phyloP scores from a whole-genome alignment of 2,113 vertebrate genomes.

The Hipposideros armiger region DNA sequence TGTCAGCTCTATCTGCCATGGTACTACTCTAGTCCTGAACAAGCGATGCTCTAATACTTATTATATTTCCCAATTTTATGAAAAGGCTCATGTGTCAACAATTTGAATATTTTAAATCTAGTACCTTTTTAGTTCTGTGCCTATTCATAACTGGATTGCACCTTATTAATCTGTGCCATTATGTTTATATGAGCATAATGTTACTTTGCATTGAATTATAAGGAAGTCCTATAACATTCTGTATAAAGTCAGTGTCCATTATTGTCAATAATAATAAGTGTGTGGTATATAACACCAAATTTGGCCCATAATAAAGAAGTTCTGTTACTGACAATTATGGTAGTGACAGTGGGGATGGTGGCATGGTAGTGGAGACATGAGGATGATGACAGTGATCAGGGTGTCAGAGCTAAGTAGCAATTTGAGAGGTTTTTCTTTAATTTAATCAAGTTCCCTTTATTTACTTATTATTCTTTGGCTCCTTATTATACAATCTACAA shows the following conservation, averaged over 20 bases:
- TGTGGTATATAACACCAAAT: background rate
- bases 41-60: slow-evolving; percentile 30
- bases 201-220: background rate
- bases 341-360: background rate
- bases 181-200: background rate
- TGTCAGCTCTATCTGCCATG: background rate
- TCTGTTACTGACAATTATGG: background rate
- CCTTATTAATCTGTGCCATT: background rate
- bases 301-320: background rate
- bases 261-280: background rate
- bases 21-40: background rate
- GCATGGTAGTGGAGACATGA: too few relatives aligned
- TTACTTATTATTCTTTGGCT: slow-evolving; percentile 25
- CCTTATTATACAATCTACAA: background rate
- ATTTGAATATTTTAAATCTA: slow-evolving; percentile 34
- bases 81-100: slow-evolving; percentile 21
- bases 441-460: background rate
- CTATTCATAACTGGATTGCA: background rate
- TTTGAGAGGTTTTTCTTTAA: background rate
- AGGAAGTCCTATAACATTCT: background rate
- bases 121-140: slow-evolving; percentile 11
- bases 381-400: background rate
- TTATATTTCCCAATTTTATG: slow-evolving; percentile 41
- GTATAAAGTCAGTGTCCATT: background rate
- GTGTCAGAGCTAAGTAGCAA: background rate